Evolutionary conservation across 35 echinoderm and acorn worm genomes (phyloP).

Genomic region (Chiridota heheva): DNA sequence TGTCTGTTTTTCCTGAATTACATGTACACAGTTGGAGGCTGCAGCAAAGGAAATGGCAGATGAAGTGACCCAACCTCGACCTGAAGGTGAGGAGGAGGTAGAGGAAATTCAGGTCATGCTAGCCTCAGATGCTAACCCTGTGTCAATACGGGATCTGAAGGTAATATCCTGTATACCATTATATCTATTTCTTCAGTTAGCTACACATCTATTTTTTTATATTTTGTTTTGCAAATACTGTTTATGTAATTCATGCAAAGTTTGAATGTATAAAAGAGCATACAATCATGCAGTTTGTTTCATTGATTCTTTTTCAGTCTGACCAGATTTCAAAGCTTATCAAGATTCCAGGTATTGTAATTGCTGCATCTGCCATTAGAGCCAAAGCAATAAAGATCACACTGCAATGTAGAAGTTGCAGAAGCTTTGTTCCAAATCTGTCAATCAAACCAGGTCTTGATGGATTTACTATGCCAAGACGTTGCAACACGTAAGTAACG

Average conservation of each 20-base stretch:
- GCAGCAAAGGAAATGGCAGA: conserved; percentile 94
- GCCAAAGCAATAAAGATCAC: conserved; percentile 96
- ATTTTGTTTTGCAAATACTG: background rate
- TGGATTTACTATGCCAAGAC: conserved; percentile 84
- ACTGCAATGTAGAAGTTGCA: conserved; percentile 91
- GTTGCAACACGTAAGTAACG: conserved; percentile 92
- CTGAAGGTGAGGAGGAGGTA: conserved; percentile 75
- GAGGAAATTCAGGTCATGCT: conserved; percentile 96
- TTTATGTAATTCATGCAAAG: background rate
- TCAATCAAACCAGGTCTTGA: conserved; percentile 90
- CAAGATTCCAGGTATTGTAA: conserved; percentile 89
- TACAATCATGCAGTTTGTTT: background rate
- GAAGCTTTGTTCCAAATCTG: conserved; percentile 86
- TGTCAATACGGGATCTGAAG: conserved; percentile 79
- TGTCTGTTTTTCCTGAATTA: too few species aligned
- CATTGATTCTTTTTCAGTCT: conserved; percentile 60
- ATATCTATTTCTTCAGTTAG: background rate
- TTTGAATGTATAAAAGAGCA: background rate
- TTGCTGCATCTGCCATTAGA: conserved; percentile 75
- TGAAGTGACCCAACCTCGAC: conserved; percentile 93
- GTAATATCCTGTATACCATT: conserved; percentile 35
- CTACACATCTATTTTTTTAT: background rate
- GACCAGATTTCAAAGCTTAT: conserved; percentile 89
- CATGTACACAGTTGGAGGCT: conserved; percentile 94
- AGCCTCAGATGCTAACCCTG: conserved; percentile 87